Evolutionary conservation across 92 coral and sea anemone species (phyloP), one percentile per base, ranked within the genome.

Genomic region (Epizoanthus stellaris): DNA sequence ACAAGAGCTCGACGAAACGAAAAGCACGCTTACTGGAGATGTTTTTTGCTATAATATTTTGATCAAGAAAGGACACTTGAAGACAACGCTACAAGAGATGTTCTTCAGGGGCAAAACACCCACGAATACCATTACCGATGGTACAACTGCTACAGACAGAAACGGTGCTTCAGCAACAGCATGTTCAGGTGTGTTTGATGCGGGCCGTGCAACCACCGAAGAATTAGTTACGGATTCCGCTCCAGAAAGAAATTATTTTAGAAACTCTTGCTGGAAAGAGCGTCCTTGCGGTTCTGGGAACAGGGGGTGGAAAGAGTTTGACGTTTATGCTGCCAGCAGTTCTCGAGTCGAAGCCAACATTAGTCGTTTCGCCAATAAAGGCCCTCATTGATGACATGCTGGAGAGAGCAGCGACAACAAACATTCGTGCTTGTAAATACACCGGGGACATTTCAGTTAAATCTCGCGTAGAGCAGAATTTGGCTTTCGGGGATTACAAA

Each of bases 281-380:
- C 47, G 88, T 88, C 0, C 70, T 88, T 39, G 67, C 84, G n/a
- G 80, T 74, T 19, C 75, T 82, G 9, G 87, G 75, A 4, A 87
- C 86, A 30, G 90, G 90, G 9, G 82, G 82, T 21, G 87, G 91
- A 49, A 88, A 82, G 15, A 71, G 57, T 13, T 82, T 88, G 71
- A 81, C 79, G 16, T 82, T n/a, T 25, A 39, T 88, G 65, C 60
- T 88, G 58, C 91, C 87, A 20, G 76, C 91, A 8, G 77, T 82
- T 42, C 74, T 87, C 19, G 23, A 77, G 17, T 70, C 59, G 4
- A 87, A 87, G 42, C 87, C 83, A 47, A 88, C 83, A 2, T 4
- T 82, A 21, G 88, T 88, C 17, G 30, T 75, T 5, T 74, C 82
- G 3, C 91, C 88, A 1, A 66, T 75, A 0, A 83, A 76, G 67